Evolutionary conservation across 2,888 invertebrate species (phyloP), one percentile per base, ranked within the genome.

Genomic region (Drosophila recens): DNA sequence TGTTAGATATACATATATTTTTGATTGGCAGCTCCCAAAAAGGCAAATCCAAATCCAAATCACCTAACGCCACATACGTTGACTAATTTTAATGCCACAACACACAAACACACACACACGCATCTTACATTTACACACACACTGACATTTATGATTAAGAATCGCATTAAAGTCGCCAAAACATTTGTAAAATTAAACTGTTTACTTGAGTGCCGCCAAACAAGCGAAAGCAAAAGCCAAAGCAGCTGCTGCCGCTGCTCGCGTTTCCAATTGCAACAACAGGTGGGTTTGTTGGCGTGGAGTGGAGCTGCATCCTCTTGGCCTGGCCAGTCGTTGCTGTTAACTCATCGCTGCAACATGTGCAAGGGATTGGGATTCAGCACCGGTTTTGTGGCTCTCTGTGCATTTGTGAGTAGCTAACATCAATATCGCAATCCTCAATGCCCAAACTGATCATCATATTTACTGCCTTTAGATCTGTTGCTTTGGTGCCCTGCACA

Each of bases 101-200:
- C 23, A 51, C 58, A 53, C 36, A 27, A 30, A 15, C 17, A 53
- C 20, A 63, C n/a, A 15, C 17, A 53, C 23, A 43, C 33, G 11
- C 40, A 67, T n/a, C 27, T 27, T 27, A 49, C 43, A 58, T n/a
- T 38, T 33, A 27, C 23, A 30, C 27, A 27, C 27, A 54, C 34
- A 43, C 17, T 46, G 51, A 69, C 72, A 82, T 69, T 54, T 83
- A 84, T 72, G 66, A 83, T 71, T 84, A 79, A 83, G 84, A 67
- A 70, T 63, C 59, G 79, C 79, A 81, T 82, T 87, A 81, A 81
- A 87, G 71, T 74, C 83, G 74, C 79, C 64, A 80, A 82, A 73
- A 74, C 78, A 82, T 74, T 69, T 84, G 87, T 84, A 82, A 77
- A 87, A 80, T 75, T 72, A 84, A 87, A 71, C 74, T 77, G 76